Evolutionary conservation across 1,140 invertebrate species (phyloP).

Genomic region (Heliconius eleuchia): DNA sequence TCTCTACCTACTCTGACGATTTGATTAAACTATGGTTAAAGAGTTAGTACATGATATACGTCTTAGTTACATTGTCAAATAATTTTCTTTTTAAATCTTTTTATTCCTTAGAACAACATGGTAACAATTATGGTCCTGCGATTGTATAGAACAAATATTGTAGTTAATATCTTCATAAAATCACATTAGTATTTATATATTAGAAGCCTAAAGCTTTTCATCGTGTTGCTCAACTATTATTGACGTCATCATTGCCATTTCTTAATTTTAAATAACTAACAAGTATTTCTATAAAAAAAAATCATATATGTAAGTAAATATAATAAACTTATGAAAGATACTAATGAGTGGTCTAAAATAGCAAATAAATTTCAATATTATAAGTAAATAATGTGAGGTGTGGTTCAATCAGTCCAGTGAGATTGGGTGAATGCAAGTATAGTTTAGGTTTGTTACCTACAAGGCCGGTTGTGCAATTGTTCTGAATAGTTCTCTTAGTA

Average conservation of each 20-base stretch:
- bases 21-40: too few relatives aligned
- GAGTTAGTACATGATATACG: too few relatives aligned
- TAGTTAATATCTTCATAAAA: neutral
- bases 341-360: conserved; percentile 18
- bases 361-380: conserved; percentile 37
- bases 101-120: too few relatives aligned
- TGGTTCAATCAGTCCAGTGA: conserved; percentile 35
- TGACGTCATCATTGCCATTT: neutral
- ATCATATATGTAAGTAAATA: neutral
- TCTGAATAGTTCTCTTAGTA: conserved; percentile 44
- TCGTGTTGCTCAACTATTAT: neutral
- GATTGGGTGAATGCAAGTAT: conserved; percentile 44
- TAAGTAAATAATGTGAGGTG: conserved; percentile 31
- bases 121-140: too few relatives aligned
- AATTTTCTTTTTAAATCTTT: too few relatives aligned
- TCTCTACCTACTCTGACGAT: too few relatives aligned
- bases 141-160: too few relatives aligned
- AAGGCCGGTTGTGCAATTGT: conserved; percentile 53
- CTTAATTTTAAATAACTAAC: conserved; percentile 1
- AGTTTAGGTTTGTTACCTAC: conserved; percentile 39
- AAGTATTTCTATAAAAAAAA: neutral
- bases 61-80: too few relatives aligned
- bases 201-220: neutral
- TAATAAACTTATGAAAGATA: conserved; percentile 23
- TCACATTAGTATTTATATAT: too few relatives aligned